Evolutionary conservation across 2,888 invertebrate genomes (phyloP), one percentile per base, ranked within the genome.

Genomic region (Cheilosia impressa): DNA sequence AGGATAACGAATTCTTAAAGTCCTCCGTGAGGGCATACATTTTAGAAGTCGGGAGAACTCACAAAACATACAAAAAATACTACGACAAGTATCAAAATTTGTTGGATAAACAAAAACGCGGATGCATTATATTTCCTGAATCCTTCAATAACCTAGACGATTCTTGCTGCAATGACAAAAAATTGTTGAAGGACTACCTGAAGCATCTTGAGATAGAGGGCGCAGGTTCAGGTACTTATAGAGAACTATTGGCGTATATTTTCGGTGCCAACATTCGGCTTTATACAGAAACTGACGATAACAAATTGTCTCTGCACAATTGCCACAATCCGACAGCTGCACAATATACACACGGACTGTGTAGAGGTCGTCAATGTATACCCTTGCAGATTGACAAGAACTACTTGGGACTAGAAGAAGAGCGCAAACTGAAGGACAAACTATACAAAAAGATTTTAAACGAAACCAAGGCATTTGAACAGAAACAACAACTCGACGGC

Each of bases 211-310:
- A 38, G 38, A 34, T 2, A 19, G 38, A 34, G 9, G 38, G 57
- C 34, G 1, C 38, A 13, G 19, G 17, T 2, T 38, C 57, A 38
- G 38, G 3, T 3, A 22, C 9, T 38, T 58, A 58, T 10, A 17
- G 19, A 19, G 57, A 38, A 58, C 34, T 58, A 58, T 58, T 58
- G 17, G 57, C 57, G 3, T 17, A 38, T 34, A 58, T 58, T 58
- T 58, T 58, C 19, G 38, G 22, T 2, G 38, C 19, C 5, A 58
- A 58, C 17, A 58, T 58, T 10, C 34, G 38, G 19, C 19, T 38
- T 5, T 58, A 58, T 34, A 19, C 2, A 10, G 38, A 34, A 58
- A 19, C 34, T 38, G 38, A 17, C 10, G 17, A 38, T 13, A 10
- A 7, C 10, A 38, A 10, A 34, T 58, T 58, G 38, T 38, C 17